A percentile compares a stretch with the other conserved stretches of the same genome.
Conservation (phyloP, 1,140 invertebrate genomes). For the Platyscapa corneri region DNA sequence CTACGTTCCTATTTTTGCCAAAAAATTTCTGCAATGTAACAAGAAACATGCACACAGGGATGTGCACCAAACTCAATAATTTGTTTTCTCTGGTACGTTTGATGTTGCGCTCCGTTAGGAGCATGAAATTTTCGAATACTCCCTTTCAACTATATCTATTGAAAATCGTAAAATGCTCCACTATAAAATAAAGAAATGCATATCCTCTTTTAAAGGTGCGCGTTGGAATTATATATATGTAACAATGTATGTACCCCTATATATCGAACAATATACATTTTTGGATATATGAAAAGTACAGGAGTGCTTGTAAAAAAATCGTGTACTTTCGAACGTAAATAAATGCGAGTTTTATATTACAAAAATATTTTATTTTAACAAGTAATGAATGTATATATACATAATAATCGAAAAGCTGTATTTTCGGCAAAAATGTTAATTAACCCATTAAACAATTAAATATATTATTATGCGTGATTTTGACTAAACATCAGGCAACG, state of each 20-base stretch:
- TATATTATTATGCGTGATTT: no score
- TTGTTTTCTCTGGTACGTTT: slow-evolving; percentile 25
- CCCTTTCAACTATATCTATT: not conserved
- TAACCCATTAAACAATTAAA: no score
- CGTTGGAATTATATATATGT: not conserved
- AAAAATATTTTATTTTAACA: no score
- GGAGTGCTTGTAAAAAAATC: not conserved
- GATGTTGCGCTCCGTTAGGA: not conserved
- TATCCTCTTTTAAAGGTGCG: not conserved
- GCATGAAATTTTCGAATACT: not conserved
- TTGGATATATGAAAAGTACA: not conserved
- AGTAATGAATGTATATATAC: no score
- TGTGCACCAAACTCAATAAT: not conserved
- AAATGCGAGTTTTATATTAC: no score
- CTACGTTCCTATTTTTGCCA: not conserved
- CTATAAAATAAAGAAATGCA: not conserved
- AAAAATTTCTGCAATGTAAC: not conserved
- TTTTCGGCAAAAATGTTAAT: no score
- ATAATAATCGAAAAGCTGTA: no score
- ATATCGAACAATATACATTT: no score
- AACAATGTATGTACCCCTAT: no score
- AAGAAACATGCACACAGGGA: not conserved
- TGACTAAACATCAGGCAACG: no score
- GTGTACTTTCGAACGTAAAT: no score
- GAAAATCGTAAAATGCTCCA: slow-evolving; percentile 8